Evolutionary conservation across 2,888 invertebrate genomes (phyloP).

Genomic region (Fragum fragum): DNA sequence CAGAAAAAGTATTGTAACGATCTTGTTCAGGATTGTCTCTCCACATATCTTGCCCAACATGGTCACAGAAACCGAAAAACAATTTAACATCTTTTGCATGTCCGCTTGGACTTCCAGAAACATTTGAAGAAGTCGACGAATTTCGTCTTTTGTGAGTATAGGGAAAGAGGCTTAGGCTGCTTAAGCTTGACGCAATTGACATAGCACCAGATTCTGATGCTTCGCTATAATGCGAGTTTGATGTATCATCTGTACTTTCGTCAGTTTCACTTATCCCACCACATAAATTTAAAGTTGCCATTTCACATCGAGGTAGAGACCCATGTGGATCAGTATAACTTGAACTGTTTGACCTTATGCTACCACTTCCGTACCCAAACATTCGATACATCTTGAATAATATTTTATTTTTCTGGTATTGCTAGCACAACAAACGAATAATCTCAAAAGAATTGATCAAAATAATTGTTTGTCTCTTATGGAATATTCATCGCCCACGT

Average conservation of each 20-base stretch:
- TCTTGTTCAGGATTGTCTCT: conserved; percentile 83
- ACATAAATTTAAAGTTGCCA: conserved; percentile 43
- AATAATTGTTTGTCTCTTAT: background rate
- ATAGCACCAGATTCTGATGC: conserved; percentile 59
- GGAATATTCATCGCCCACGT: conserved; percentile 8
- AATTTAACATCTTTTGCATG: conserved; percentile 21
- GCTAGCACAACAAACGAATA: background rate
- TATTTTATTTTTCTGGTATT: background rate
- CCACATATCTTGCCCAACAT: conserved; percentile 76
- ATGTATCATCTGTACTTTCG: conserved; percentile 61
- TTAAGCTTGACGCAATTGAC: conserved; percentile 63
- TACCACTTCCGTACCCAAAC: conserved; percentile 60
- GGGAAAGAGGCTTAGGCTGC: conserved; percentile 61
- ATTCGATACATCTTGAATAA: conserved; percentile 51
- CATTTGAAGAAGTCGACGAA: conserved; percentile 55
- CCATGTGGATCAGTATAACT: conserved; percentile 47
- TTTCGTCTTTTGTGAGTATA: conserved; percentile 51
- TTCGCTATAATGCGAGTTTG: conserved; percentile 67
- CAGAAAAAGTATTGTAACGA: conserved; percentile 81
- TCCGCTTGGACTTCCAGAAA: conserved; percentile 35
- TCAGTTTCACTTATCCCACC: conserved; percentile 61
- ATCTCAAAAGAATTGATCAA: background rate
- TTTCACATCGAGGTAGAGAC: conserved; percentile 55
- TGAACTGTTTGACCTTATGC: conserved; percentile 56
- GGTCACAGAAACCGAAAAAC: conserved; percentile 63